Evolutionary conservation across 2,113 vertebrate species (phyloP).

Genomic region (Rhynchopsitta pachyrhyncha): DNA sequence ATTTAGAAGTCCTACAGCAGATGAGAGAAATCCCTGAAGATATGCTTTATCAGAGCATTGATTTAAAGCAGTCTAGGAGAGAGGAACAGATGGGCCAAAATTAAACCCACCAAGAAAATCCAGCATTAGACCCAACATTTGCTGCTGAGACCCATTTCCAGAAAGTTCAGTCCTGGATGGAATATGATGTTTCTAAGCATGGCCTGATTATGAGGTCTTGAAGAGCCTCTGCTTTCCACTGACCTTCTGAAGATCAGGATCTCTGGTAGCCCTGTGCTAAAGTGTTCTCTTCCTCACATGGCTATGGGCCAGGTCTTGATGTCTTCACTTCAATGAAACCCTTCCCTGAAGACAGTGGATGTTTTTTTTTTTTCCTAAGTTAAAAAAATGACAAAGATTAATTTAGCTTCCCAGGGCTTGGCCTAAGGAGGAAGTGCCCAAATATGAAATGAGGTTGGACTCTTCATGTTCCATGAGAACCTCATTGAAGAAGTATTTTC

Average conservation of each 20-base stretch:
- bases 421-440: background rate
- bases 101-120: background rate
- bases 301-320: slow-evolving; percentile 18
- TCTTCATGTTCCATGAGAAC: background rate
- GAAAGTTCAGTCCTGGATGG: slow-evolving; percentile 45
- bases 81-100: slow-evolving; percentile 3
- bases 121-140: background rate
- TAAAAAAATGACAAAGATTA: slow-evolving; percentile 17
- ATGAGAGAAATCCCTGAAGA: background rate
- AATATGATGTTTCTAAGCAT: background rate
- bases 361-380: background rate
- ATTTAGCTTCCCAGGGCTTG: slow-evolving; percentile 8
- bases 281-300: background rate
- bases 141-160: slow-evolving; percentile 61
- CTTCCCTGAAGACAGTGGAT: slow-evolving; percentile 30
- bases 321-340: slow-evolving; percentile 19
- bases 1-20: background rate
- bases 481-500: background rate
- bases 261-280: slow-evolving; percentile 41
- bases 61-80: background rate
- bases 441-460: background rate
- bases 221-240: slow-evolving; percentile 43
- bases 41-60: background rate
- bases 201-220: background rate
- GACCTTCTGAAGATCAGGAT: slow-evolving; percentile 26